Evolutionary conservation across 2,888 invertebrate genomes (phyloP).

Genomic region (Frankliniella fusca): DNA sequence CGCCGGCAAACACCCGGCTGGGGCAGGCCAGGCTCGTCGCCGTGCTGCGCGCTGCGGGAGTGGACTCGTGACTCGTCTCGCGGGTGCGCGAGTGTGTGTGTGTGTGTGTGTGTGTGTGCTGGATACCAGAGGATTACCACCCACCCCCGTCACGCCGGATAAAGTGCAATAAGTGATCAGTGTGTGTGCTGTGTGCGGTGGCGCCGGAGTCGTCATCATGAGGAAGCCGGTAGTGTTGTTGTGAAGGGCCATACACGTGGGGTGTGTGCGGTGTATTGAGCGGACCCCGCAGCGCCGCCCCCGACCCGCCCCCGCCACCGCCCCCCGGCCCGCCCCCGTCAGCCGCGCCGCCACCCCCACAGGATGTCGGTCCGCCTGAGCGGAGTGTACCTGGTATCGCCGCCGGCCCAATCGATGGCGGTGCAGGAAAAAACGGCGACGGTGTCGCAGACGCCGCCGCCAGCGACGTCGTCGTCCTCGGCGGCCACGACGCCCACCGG

Average conservation of each 20-base stretch:
- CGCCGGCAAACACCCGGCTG: too few species aligned
- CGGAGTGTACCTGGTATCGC: conserved; percentile 18
- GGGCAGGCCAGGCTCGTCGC: too few species aligned
- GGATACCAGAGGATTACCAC: background rate
- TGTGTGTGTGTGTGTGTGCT: background rate
- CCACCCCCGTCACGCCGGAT: too few species aligned
- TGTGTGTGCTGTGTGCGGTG: background rate
- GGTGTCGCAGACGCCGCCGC: background rate
- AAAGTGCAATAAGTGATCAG: background rate
- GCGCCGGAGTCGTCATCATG: background rate
- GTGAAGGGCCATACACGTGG: background rate
- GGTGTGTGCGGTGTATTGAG: background rate
- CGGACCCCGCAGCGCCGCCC: background rate
- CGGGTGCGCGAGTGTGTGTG: background rate
- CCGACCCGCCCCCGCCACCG: conserved; percentile 1
- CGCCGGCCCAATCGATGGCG: conserved; percentile 1
- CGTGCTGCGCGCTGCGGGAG: too few species aligned
- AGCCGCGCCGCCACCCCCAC: background rate
- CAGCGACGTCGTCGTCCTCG: background rate
- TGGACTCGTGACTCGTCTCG: background rate
- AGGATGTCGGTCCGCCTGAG: conserved; percentile 2
- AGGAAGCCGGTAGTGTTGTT: background rate
- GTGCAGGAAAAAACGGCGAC: background rate
- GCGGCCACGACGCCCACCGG: too few species aligned
- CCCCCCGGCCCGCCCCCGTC: background rate